Base-by-base conservation (phyloP, 2,888 invertebrate genomes). In the Oscheius onirici region DNA sequence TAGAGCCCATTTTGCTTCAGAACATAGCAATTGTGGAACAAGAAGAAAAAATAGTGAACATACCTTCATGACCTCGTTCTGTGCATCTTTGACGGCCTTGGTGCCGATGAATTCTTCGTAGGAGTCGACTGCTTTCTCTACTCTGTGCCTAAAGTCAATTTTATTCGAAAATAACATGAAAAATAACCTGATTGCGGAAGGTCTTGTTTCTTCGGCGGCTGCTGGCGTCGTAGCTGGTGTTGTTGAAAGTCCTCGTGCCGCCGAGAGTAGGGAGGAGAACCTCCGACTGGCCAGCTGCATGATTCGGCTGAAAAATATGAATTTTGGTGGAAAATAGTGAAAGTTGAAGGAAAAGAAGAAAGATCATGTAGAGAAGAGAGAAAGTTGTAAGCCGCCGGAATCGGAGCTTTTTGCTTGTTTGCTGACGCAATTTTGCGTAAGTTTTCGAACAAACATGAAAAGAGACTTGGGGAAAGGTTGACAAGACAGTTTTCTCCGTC, bases 51-150 rank as follows among this genome's bases (percentile, higher is more conserved):
- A n/a, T n/a, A n/a, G n/a, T n/a, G 60, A 57, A 54, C 40, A 41
- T n/a, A 86, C 86, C 70, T 79, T 72, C 68, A 93, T 90, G 0
- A 94, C 93, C 60, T 92, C 91, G 77, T 91, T 91, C 85, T 94
- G 93, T 41, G 93, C 92, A 40, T 91, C 90, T 89, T 92, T 91
- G 3, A 94, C 93, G 88, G 93, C 93, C 77, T 92, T 92, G 61
- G 93, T 90, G 1, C 93, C 93, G 6, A 93, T 92, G 66, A 83
- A 77, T 10, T 87, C 83, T 71, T 87, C 84, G 65, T 86, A 86
- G 5, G 60, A 44, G 46, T 77, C 75, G 22, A 83, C 69, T 26
- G 69, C 55, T 40, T 73, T 41, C 52, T 76, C 76, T 20, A 74
- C 55, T 44, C 71, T 71, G 15, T 34, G 34, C 61, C 78, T 79